phyloP scores from a whole-genome alignment of 2,113 vertebrate species.

The Sylvietta virens region DNA sequence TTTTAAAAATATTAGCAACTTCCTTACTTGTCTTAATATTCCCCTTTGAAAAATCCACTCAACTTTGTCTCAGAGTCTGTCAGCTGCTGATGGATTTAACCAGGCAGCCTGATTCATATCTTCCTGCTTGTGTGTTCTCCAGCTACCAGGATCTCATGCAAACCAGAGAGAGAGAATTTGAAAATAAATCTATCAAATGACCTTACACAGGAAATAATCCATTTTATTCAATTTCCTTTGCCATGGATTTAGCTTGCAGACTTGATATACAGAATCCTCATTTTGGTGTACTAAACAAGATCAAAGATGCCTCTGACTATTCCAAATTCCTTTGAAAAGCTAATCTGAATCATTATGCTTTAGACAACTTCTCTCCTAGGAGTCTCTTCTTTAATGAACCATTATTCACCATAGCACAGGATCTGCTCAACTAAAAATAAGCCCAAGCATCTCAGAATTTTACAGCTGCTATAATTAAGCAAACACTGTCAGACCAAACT shows the following conservation, averaged over 20 bases:
- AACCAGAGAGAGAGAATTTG: background rate
- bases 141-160: background rate
- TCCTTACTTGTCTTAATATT: background rate
- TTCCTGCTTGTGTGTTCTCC: background rate
- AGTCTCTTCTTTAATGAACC: slow-evolving; percentile 31
- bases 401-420: slow-evolving; percentile 16
- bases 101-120: background rate
- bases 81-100: background rate
- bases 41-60: background rate
- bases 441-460: background rate
- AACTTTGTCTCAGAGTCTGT: background rate
- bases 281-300: slow-evolving; percentile 50
- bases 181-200: background rate
- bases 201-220: slow-evolving; percentile 32
- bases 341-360: slow-evolving; percentile 47
- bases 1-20: background rate
- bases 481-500: background rate
- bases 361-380: slow-evolving; percentile 13
- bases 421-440: slow-evolving; percentile 8
- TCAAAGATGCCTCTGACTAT: slow-evolving; percentile 44
- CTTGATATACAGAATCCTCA: slow-evolving; percentile 4
- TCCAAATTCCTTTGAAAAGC: slow-evolving; percentile 41
- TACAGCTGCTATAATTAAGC: slow-evolving; percentile 26
- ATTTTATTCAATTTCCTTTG: slow-evolving; percentile 32
- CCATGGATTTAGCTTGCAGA: background rate